phyloP scores from a whole-genome alignment of 2,113 vertebrate genomes.

The Gila orcuttii region DNA sequence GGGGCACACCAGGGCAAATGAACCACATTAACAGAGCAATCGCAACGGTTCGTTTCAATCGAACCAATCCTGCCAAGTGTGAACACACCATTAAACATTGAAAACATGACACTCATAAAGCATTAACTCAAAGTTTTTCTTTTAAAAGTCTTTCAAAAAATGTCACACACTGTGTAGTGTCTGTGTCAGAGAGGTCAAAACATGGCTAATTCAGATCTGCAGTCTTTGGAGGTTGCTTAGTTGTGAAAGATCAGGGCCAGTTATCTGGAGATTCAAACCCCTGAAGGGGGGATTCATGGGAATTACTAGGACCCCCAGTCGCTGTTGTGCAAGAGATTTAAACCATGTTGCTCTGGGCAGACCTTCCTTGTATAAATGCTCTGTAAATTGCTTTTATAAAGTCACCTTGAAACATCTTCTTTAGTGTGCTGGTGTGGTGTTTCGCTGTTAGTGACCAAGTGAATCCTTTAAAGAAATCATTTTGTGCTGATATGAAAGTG shows the following conservation, averaged over 20 bases:
- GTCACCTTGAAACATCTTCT: conserved; percentile 17
- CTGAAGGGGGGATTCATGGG: background rate
- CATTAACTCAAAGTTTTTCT: background rate
- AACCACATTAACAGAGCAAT: no score
- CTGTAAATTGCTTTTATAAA: conserved; percentile 2
- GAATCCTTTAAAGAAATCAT: background rate
- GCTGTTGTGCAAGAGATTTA: background rate
- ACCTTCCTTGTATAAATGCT: background rate
- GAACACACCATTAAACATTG: background rate
- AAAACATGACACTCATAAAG: background rate
- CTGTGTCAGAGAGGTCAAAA: background rate
- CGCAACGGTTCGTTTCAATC: no score
- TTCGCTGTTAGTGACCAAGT: background rate
- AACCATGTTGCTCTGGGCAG: background rate
- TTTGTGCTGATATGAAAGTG: no score
- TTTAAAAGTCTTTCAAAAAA: background rate
- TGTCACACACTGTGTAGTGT: background rate
- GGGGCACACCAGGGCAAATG: no score
- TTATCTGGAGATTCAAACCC: background rate
- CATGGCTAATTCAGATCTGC: background rate
- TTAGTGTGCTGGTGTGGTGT: background rate
- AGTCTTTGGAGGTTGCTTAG: background rate
- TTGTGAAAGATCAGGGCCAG: background rate
- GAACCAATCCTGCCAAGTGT: no score
- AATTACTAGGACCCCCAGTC: background rate